Conservation (phyloP, 2,888 invertebrate genomes). For the Euplagia quadripunctaria region DNA sequence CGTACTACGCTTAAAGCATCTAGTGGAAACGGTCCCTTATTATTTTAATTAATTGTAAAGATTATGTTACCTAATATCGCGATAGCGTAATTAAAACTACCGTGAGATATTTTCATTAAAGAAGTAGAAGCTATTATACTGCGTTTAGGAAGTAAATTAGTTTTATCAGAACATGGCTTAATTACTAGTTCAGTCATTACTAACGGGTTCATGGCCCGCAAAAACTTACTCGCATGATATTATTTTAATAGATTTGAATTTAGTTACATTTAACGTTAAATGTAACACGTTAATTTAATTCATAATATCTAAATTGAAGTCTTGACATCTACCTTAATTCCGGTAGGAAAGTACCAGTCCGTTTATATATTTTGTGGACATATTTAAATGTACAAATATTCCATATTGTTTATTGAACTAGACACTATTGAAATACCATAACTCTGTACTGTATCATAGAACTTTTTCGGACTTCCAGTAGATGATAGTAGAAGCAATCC, state of each 20-base stretch:
- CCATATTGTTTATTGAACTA: too few species aligned
- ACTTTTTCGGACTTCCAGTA: neutral
- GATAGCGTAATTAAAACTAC: slow-evolving; percentile 22
- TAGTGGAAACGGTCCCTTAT: slow-evolving; percentile 2
- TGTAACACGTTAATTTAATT: neutral
- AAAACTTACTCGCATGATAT: slow-evolving; percentile 15
- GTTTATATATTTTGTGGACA: neutral
- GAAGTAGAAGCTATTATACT: slow-evolving; percentile 12
- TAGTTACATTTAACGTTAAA: neutral
- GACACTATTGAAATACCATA: too few species aligned
- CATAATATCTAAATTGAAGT: too few species aligned
- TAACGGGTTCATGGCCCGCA: slow-evolving; percentile 13
- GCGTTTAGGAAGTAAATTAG: slow-evolving; percentile 9
- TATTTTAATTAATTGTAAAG: slow-evolving; percentile 24
- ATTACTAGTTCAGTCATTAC: slow-evolving; percentile 9
- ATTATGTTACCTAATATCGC: slow-evolving; percentile 20
- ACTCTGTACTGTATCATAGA: neutral
- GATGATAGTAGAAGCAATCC: neutral
- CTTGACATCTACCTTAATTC: too few species aligned
- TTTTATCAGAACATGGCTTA: slow-evolving; percentile 18
- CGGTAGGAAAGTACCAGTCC: neutral
- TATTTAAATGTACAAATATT: neutral
- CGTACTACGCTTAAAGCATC: neutral
- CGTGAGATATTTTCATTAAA: slow-evolving; percentile 26
- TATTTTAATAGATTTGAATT: slow-evolving; percentile 11